Conservation (phyloP, 2,113 vertebrate species). For the Macquaria australasica region DNA sequence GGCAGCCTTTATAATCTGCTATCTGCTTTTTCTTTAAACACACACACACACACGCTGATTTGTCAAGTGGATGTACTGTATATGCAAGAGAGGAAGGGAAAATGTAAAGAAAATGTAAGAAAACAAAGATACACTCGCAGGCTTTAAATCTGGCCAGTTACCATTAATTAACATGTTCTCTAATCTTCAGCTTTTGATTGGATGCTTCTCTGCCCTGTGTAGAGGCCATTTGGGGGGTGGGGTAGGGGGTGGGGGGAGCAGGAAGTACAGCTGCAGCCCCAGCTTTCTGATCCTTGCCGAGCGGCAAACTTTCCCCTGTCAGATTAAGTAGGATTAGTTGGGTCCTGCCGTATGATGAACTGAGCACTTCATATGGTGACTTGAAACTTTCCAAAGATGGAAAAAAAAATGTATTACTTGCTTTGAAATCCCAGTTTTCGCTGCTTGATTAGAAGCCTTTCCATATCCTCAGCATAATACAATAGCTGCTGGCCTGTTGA, state of each 20-base stretch:
- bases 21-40: slow-evolving; percentile 42
- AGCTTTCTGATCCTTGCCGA: slow-evolving; percentile 71
- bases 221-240: slow-evolving; percentile 72
- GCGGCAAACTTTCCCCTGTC: slow-evolving; percentile 81
- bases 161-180: slow-evolving; percentile 84
- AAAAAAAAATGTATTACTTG: slow-evolving; percentile 57
- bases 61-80: slow-evolving; percentile 19
- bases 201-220: slow-evolving; percentile 75
- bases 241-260: too few relatives aligned
- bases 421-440: slow-evolving; percentile 50
- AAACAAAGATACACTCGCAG: slow-evolving; percentile 4
- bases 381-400: slow-evolving; percentile 71
- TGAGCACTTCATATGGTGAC: slow-evolving; percentile 74
- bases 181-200: slow-evolving; percentile 84
- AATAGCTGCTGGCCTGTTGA: slow-evolving; percentile 53
- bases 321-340: slow-evolving; percentile 82
- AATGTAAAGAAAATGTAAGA: background rate
- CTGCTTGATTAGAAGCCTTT: slow-evolving; percentile 58
- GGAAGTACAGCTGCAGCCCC: slow-evolving; percentile 72
- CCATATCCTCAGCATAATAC: slow-evolving; percentile 49
- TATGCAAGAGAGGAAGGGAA: background rate
- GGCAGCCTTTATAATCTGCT: slow-evolving; percentile 69
- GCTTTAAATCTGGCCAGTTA: slow-evolving; percentile 80
- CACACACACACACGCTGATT: slow-evolving; percentile 49
- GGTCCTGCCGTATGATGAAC: slow-evolving; percentile 77